Conservation (phyloP, 2,797 vertebrate species). For the Poeciliopsis gracilis region DNA sequence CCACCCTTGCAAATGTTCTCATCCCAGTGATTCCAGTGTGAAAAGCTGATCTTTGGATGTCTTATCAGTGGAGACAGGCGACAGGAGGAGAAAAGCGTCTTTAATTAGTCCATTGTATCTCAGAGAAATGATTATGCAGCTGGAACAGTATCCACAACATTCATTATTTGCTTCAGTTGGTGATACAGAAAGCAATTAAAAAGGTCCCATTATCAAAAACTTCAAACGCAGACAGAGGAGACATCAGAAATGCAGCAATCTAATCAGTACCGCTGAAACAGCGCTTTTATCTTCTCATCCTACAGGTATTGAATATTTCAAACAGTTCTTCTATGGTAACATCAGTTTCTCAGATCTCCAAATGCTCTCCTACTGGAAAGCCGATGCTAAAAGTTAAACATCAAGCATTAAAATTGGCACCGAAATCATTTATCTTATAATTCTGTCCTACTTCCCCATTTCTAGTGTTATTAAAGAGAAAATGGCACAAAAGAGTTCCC, state of each 20-base stretch:
- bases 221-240: neutral
- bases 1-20: neutral
- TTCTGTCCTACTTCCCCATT: neutral
- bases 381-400: neutral
- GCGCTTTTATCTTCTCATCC: neutral
- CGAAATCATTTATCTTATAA: neutral
- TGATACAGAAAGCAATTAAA: conserved; percentile 12
- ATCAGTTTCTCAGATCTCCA: neutral
- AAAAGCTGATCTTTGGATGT: conserved; percentile 1
- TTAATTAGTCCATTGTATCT: conserved; percentile 10
- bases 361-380: neutral
- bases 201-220: neutral
- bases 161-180: conserved; percentile 3
- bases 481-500: neutral
- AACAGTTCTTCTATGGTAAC: neutral
- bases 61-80: neutral
- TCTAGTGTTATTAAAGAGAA: neutral
- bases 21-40: neutral
- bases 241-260: neutral
- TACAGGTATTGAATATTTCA: neutral
- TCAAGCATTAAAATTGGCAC: neutral
- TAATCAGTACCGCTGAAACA: neutral
- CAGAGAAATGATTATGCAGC: conserved; percentile 16
- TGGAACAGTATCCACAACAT: conserved; percentile 6
- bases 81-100: conserved; percentile 1